phyloP scores from a whole-genome alignment of 2,113 vertebrate species.

The Sardina pilchardus region DNA sequence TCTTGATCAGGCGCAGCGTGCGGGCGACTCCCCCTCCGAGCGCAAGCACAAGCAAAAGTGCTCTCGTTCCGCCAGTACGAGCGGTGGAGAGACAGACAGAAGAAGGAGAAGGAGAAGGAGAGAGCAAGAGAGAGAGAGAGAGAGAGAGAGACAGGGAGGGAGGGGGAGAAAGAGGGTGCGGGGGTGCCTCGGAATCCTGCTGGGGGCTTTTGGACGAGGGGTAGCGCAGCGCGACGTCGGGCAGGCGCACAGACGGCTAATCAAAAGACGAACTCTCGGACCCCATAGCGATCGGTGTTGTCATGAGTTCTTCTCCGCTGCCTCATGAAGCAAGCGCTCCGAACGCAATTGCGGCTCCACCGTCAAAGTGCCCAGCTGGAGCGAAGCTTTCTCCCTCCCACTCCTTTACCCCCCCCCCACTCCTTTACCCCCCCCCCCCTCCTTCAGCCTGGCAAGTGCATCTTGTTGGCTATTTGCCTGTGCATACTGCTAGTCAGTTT shows the following conservation, averaged over 20 bases:
- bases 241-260: neutral
- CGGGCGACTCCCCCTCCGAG: conserved; percentile 34
- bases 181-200: neutral
- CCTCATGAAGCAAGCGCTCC: neutral
- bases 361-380: neutral
- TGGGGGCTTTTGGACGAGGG: neutral
- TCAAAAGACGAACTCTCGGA: neutral
- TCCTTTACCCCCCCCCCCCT: neutral
- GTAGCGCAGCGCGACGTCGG: neutral
- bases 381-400: conserved; percentile 10
- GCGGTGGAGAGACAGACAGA: neutral
- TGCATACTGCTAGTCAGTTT: neutral
- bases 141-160: neutral
- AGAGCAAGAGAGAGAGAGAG: neutral
- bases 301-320: neutral
- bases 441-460: neutral
- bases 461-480: neutral
- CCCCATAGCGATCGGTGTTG: neutral
- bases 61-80: neutral
- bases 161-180: neutral
- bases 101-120: neutral
- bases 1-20: conserved; percentile 54
- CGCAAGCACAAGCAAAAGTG: conserved; percentile 28
- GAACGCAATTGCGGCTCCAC: neutral
- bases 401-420: too few species aligned